A percentile compares a stretch with the other conserved stretches of the same genome.
Conservation (phyloP, 2,113 vertebrate genomes). For the Cryptomyrus ogoouensis region DNA sequence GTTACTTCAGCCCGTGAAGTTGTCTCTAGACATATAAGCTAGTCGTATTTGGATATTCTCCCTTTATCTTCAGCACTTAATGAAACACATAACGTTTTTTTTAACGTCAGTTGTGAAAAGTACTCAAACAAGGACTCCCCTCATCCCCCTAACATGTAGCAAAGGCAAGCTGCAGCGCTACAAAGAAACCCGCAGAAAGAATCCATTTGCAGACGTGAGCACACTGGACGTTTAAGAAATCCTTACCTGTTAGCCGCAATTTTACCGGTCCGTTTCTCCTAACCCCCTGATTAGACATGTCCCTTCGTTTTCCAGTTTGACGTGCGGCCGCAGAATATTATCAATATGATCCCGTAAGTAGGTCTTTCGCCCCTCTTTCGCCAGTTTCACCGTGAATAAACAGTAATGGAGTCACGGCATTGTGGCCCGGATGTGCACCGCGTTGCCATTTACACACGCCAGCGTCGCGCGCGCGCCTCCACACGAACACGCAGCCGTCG, state of each 20-base stretch:
- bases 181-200: constrained; percentile 11
- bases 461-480: not conserved
- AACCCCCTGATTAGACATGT: constrained; percentile 86
- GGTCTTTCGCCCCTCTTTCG: constrained; percentile 48
- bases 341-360: constrained; percentile 15
- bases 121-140: not conserved
- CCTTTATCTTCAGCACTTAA: not conserved
- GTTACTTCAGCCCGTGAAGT: not conserved
- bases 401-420: constrained; percentile 66
- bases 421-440: constrained; percentile 86
- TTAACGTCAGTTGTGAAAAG: not conserved
- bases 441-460: constrained; percentile 62
- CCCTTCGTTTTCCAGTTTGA: constrained; percentile 51
- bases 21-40: not conserved
- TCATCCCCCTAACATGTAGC: not conserved
- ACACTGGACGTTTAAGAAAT: constrained; percentile 17
- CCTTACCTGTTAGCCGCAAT: constrained; percentile 88
- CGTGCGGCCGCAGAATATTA: constrained; percentile 30
- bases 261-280: constrained; percentile 88
- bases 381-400: constrained; percentile 50
- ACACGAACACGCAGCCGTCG: not conserved
- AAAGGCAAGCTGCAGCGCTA: not conserved
- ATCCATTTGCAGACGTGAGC: constrained; percentile 31
- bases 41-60: not conserved
- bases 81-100: not conserved